Evolutionary conservation across 2,797 vertebrate genomes (phyloP), one percentile per base, ranked within the genome.

Genomic region (Spinibarbus caldwelli): DNA sequence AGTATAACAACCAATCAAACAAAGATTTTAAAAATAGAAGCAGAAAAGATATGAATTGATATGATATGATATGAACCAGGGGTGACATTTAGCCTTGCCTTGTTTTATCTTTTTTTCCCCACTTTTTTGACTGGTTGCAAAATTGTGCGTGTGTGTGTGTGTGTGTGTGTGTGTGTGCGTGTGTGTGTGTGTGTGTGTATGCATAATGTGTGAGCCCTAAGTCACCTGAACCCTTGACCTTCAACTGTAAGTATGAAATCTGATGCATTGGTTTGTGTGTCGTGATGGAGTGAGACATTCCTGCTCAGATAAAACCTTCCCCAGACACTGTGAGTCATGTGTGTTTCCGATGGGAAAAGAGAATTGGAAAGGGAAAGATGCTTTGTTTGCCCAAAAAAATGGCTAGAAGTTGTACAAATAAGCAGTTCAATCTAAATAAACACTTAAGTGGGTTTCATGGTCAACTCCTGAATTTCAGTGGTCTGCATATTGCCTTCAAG

Each of bases 281-380:
- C 2, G 31, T 88, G 49, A 89, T 79, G 88, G 72, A 54, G 62
- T 84, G 79, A 83, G 15, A 76, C 15, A 38, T 64, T 82, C 29
- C 21, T 47, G 57, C 57, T 66, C 54, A 21, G 31, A 66, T 76
- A 29, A 76, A 83, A 49, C 23, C 31, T 64, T 64, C 68, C 38
- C 29, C 38, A 78, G 34, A 90, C 90, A 86, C 88, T 89, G 45
- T 79, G 88, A 86, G 70, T 79, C 57, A 84, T 79, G n/a, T 43
- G 62, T 59, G 78, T 47, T 81, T 91, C 89, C 90, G 88, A 81
- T 86, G 88, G 86, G 57, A 88, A 90, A 84, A 86, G 83, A 86
- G 78, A 15, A 29, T 84, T 80, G 83, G 71, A 66, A 82, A 49
- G 54, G 70, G 9, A 17, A 49, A 62, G 21, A 23, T 0, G 5